Conservation (phyloP, 2,888 invertebrate genomes). For the Eledone cirrhosa region DNA sequence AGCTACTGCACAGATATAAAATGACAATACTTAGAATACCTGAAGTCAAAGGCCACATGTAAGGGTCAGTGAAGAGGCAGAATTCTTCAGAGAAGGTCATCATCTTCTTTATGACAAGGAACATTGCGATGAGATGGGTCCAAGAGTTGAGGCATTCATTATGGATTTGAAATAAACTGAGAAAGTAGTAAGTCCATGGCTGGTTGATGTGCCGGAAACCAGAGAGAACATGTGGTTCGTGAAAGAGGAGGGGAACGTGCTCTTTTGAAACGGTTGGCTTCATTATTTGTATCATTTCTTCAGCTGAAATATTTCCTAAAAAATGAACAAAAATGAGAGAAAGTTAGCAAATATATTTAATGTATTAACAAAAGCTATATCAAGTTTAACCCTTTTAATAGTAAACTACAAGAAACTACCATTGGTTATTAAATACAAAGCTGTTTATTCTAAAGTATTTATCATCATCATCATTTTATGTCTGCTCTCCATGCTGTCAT, state of each 20-base stretch:
- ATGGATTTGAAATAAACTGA: conserved; percentile 62
- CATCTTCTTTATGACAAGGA: conserved; percentile 45
- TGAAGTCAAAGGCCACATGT: conserved; percentile 62
- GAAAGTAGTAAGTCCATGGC: conserved; percentile 61
- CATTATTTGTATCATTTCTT: conserved; percentile 36
- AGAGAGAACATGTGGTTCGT: conserved; percentile 61
- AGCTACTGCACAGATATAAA: conserved; percentile 58
- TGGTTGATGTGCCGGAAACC: conserved; percentile 63
- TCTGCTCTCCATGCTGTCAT: no score
- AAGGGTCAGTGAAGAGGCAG: conserved; percentile 56
- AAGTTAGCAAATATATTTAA: no score
- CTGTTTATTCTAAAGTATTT: no score
- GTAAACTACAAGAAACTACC: no score
- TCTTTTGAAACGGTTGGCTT: conserved; percentile 49
- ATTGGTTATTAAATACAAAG: no score
- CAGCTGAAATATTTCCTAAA: background rate
- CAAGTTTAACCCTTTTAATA: no score
- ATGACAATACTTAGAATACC: conserved; percentile 57
- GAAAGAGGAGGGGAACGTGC: conserved; percentile 60
- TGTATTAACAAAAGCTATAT: no score
- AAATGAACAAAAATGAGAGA: no score
- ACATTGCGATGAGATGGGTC: conserved; percentile 61
- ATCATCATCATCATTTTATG: no score
- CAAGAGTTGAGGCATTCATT: conserved; percentile 65
- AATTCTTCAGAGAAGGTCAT: conserved; percentile 50